Evolutionary conservation across 2,888 invertebrate genomes (phyloP).

Genomic region (Ecliptopera silaceata): DNA sequence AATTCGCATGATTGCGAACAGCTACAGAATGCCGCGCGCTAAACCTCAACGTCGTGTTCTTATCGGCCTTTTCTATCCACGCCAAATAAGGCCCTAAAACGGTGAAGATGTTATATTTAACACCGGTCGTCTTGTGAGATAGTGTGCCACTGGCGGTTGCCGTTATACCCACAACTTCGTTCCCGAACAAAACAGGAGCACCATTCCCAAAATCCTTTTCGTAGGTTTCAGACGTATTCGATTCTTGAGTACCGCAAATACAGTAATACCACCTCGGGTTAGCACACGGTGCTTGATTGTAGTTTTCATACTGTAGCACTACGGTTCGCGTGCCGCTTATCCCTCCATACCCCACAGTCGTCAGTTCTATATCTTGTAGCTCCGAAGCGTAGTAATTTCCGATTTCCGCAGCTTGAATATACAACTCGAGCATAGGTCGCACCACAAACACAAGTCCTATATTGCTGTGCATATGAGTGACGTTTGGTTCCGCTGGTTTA

Average conservation of each 20-base stretch:
- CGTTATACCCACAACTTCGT: conserved; percentile 55
- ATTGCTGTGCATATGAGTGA: conserved; percentile 57
- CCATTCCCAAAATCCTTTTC: conserved; percentile 58
- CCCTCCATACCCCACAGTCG: conserved; percentile 56
- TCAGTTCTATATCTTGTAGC: conserved; percentile 47
- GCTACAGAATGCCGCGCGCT: conserved; percentile 9
- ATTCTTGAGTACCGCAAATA: conserved; percentile 59
- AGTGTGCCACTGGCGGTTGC: conserved; percentile 51
- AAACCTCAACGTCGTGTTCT: conserved; percentile 6
- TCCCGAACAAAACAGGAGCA: conserved; percentile 53
- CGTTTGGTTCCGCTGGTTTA: conserved; percentile 41
- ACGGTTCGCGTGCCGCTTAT: conserved; percentile 36
- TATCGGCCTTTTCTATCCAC: conserved; percentile 57
- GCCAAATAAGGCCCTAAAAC: conserved; percentile 57
- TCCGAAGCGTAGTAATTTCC: conserved; percentile 56
- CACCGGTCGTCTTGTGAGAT: conserved; percentile 31
- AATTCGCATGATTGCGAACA: conserved; percentile 3
- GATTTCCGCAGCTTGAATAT: conserved; percentile 45
- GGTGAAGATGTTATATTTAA: conserved; percentile 63
- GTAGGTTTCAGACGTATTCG: conserved; percentile 39
- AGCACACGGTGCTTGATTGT: conserved; percentile 54
- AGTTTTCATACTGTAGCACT: conserved; percentile 54
- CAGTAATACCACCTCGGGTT: conserved; percentile 69
- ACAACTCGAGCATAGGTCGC: conserved; percentile 46
- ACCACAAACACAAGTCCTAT: conserved; percentile 57